These are phyloP conservation scores for Cerceris ruficornis DNA, from an alignment of 2,888 invertebrate species.

Conservation along the genomic window DNA sequence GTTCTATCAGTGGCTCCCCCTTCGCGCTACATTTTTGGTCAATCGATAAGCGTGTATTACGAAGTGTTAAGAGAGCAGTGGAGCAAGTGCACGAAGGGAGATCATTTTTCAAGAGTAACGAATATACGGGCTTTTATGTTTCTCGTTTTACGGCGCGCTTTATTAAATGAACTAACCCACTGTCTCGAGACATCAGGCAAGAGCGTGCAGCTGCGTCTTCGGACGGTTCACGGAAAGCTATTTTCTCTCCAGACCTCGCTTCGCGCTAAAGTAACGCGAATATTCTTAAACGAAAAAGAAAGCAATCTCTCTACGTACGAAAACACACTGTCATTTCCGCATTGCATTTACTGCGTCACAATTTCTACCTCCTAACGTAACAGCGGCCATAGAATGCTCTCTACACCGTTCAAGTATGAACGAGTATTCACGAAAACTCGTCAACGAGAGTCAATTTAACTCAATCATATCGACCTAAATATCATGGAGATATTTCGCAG, in stretches of 20 bases:
- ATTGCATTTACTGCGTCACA: too few relatives aligned
- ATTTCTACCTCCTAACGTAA: too few relatives aligned
- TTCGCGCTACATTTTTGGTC: conserved; percentile 52
- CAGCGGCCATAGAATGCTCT: background rate
- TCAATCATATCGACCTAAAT: conserved; percentile 43
- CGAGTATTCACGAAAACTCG: background rate
- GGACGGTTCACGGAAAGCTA: background rate
- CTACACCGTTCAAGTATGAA: background rate
- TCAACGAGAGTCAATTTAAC: background rate
- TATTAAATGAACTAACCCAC: background rate
- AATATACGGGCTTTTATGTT: background rate
- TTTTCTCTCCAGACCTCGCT: background rate
- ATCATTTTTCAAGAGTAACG: background rate
- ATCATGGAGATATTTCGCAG: background rate
- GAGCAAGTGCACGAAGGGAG: background rate
- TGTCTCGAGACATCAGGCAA: background rate
- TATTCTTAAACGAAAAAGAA: background rate
- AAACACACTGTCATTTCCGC: background rate
- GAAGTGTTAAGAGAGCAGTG: conserved; percentile 5
- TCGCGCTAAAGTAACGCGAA: background rate
- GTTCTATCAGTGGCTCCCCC: conserved; percentile 62
- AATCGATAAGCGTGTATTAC: conserved; percentile 61
- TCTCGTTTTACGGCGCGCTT: background rate
- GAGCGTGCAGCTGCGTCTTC: background rate
- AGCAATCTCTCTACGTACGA: background rate